Evolutionary conservation across 2,113 vertebrate genomes (phyloP).

Genomic region (Synchiropus splendidus): DNA sequence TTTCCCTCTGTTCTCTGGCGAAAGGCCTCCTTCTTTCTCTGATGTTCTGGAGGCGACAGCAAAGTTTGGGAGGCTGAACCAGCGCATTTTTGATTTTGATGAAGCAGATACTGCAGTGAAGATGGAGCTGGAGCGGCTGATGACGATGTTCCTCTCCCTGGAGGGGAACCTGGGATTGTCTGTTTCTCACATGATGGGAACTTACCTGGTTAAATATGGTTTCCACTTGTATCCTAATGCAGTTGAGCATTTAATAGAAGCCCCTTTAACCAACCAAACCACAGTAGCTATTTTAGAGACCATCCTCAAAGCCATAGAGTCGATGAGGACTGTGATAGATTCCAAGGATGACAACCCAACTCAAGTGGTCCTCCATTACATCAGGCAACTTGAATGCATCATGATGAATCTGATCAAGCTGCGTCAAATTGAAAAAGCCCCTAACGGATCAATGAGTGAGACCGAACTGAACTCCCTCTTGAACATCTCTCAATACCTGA

Average conservation of each 20-base stretch:
- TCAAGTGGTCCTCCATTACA: constrained; percentile 35
- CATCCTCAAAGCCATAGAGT: constrained; percentile 42
- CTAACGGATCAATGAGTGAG: constrained; percentile 20
- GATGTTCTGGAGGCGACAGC: constrained; percentile 24
- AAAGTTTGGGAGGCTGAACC: constrained; percentile 35
- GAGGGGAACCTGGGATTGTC: constrained; percentile 42
- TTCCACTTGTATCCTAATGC: constrained; percentile 28
- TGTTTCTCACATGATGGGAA: constrained; percentile 43
- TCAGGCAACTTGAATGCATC: constrained; percentile 47
- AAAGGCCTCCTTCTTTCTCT: constrained; percentile 24
- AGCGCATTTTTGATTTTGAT: constrained; percentile 42
- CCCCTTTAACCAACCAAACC: constrained; percentile 49
- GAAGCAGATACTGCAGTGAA: constrained; percentile 36
- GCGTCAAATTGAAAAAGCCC: constrained; percentile 19
- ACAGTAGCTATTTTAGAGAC: constrained; percentile 36
- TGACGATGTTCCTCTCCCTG: constrained; percentile 41
- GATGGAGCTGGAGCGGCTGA: constrained; percentile 39
- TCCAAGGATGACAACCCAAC: constrained; percentile 35
- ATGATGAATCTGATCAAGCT: constrained; percentile 29
- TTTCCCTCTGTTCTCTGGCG: constrained; percentile 27
- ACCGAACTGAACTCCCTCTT: constrained; percentile 22
- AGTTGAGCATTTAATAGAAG: constrained; percentile 27
- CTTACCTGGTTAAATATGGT: constrained; percentile 42
- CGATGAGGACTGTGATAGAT: constrained; percentile 33
- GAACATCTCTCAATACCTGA: constrained; percentile 34